Conservation (phyloP, 2,113 vertebrate genomes). For the Ciconia stormi region DNA sequence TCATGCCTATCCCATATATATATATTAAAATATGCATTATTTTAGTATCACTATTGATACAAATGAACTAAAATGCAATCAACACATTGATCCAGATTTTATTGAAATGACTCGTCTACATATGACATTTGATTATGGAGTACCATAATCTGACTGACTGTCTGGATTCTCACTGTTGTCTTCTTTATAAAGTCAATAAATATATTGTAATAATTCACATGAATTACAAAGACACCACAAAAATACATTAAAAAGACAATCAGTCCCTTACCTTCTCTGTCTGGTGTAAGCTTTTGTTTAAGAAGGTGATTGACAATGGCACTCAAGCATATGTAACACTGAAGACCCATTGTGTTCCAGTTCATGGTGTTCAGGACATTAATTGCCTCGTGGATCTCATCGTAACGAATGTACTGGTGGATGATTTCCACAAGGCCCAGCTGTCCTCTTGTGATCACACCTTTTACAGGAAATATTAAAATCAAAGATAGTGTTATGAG, state of each 20-base stretch:
- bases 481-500: neutral
- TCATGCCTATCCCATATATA: neutral
- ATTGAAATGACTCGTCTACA: neutral
- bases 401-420: constrained; percentile 83
- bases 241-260: neutral
- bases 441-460: constrained; percentile 81
- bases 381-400: constrained; percentile 83
- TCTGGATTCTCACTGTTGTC: neutral
- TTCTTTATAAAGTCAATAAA: neutral
- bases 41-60: neutral
- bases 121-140: neutral
- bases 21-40: neutral
- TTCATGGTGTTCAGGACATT: constrained; percentile 88
- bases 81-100: neutral
- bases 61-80: neutral
- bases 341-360: constrained; percentile 85
- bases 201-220: neutral
- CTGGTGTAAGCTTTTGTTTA: constrained; percentile 84
- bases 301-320: constrained; percentile 90
- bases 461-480: constrained; percentile 70
- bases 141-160: neutral
- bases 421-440: constrained; percentile 83
- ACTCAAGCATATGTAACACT: constrained; percentile 83
- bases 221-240: neutral
- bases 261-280: constrained; percentile 81